Conservation (phyloP, 2,113 vertebrate species). For the Tringa solitaria region DNA sequence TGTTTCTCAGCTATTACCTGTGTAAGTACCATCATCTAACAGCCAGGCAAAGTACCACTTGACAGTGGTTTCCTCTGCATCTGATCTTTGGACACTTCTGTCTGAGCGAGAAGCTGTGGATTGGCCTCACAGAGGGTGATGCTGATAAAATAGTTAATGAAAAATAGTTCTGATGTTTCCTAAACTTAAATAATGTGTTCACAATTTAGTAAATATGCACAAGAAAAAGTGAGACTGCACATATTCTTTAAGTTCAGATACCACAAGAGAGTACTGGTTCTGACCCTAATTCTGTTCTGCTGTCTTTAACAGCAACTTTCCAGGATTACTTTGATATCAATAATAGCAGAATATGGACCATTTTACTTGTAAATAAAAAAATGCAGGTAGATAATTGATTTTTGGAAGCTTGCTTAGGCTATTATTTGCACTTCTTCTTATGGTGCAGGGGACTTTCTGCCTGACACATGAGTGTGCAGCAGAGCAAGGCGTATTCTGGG, state of each 20-base stretch:
- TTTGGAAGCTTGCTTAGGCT: neutral
- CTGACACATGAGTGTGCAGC: neutral
- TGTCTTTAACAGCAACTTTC: neutral
- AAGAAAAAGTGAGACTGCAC: neutral
- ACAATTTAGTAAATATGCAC: neutral
- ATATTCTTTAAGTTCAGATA: neutral
- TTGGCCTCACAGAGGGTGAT: neutral
- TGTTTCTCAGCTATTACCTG: neutral
- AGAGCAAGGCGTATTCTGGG: neutral
- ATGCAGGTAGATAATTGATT: neutral
- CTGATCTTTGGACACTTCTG: neutral
- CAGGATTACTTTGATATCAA: neutral
- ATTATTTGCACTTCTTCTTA: conserved; percentile 3
- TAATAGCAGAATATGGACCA: neutral
- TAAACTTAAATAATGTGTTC: neutral
- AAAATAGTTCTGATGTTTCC: neutral
- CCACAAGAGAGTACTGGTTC: neutral
- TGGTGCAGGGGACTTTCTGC: neutral
- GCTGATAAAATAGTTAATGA: neutral
- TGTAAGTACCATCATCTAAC: neutral
- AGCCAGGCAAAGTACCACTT: neutral
- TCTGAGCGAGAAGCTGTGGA: neutral
- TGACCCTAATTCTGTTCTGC: neutral
- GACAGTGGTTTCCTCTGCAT: neutral
- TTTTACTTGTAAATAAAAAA: neutral